Conservation (phyloP, 2,797 vertebrate species). For the Gymnoscopelus microlampas region DNA sequence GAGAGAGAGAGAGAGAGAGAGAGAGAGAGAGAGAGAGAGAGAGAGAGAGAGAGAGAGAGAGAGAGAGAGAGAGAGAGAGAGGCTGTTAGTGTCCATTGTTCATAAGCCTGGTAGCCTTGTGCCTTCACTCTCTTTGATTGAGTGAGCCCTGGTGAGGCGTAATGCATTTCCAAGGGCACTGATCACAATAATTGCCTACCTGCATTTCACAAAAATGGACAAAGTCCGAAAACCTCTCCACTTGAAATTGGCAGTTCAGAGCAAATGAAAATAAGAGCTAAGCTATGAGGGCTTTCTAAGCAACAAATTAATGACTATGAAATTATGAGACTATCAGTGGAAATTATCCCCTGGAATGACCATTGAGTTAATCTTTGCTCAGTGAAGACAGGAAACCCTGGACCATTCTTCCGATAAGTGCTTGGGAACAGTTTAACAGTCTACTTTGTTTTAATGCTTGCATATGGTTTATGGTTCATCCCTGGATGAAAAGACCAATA, state of each 20-base stretch:
- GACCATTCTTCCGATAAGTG: constrained; percentile 1
- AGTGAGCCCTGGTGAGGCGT: constrained; percentile 77
- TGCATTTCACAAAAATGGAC: constrained; percentile 72
- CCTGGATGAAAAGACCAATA: neutral
- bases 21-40: no score
- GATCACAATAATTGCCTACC: constrained; percentile 79
- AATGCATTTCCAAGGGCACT: constrained; percentile 81
- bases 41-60: no score
- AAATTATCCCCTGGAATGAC: constrained; percentile 54
- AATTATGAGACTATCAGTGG: constrained; percentile 55
- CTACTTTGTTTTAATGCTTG: neutral
- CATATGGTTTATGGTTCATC: neutral
- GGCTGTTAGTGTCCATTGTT: no score
- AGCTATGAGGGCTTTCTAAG: constrained; percentile 45
- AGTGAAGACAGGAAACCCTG: constrained; percentile 28
- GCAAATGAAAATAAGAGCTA: constrained; percentile 71
- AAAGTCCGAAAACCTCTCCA: constrained; percentile 71
- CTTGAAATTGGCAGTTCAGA: constrained; percentile 68
- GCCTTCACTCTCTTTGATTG: constrained; percentile 74
- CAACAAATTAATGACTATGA: constrained; percentile 66
- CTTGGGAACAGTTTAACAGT: constrained; percentile 8
- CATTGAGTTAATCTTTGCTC: constrained; percentile 47
- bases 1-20: no score
- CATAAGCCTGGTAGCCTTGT: no score
- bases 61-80: no score